A percentile compares a stretch with the other conserved stretches of the same genome.
Evolutionary conservation across 2,888 invertebrate genomes (phyloP).

Genomic region (Eristalis intricaria): DNA sequence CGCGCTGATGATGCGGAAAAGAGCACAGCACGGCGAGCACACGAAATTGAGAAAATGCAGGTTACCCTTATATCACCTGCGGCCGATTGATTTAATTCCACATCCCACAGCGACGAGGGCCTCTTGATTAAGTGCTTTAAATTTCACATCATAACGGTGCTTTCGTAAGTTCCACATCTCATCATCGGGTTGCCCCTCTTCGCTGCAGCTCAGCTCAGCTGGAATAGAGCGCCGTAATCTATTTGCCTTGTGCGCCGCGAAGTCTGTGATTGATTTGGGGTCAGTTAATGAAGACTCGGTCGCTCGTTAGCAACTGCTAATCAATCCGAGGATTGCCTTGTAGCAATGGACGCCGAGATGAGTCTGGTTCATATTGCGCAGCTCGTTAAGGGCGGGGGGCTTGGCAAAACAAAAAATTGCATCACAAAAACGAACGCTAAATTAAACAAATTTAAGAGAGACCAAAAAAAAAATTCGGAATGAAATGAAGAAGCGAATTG

Average conservation of each 20-base stretch:
- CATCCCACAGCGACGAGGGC: neutral
- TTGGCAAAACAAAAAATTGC: neutral
- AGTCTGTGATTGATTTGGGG: conserved; percentile 23
- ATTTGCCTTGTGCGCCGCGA: neutral
- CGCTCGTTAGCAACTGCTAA: conserved; percentile 18
- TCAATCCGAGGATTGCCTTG: conserved; percentile 17
- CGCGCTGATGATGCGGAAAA: neutral
- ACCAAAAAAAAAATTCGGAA: neutral
- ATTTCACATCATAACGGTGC: conserved; percentile 24
- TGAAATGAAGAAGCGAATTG: neutral
- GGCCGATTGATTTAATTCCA: conserved; percentile 56
- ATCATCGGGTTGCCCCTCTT: too few relatives aligned
- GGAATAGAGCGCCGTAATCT: neutral
- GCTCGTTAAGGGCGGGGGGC: conserved; percentile 6
- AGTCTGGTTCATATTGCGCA: conserved; percentile 21
- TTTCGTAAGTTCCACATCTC: neutral
- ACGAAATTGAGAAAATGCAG: conserved; percentile 11
- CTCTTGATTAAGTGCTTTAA: conserved; percentile 49
- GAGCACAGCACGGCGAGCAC: neutral
- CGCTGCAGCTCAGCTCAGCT: neutral
- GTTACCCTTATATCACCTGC: conserved; percentile 60
- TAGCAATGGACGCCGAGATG: neutral
- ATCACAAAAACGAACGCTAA: neutral
- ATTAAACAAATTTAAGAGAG: neutral
- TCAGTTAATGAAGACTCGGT: neutral